phyloP scores from a whole-genome alignment of 2,888 invertebrate genomes.

The Girardia tigrina region DNA sequence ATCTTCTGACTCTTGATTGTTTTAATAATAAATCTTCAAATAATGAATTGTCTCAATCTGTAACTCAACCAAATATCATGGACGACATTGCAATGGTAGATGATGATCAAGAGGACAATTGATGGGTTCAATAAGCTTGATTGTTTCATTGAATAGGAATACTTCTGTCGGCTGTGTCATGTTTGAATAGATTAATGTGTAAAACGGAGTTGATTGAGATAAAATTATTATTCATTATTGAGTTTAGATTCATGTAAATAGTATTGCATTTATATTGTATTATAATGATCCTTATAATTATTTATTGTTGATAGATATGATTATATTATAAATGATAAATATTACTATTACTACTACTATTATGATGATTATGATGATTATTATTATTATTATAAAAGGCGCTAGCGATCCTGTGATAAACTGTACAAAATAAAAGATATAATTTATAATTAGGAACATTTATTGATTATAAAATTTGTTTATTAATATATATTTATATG shows the following conservation, averaged over 20 bases:
- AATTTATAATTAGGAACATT: conserved; percentile 7
- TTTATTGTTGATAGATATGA: not conserved
- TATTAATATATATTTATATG: not conserved
- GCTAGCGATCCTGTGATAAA: conserved; percentile 8
- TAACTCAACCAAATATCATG: not conserved
- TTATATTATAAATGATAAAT: not conserved
- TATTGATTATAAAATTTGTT: not conserved
- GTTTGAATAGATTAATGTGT: not conserved
- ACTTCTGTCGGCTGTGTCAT: not conserved
- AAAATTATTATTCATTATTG: not conserved
- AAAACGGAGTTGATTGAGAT: not conserved
- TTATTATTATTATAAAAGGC: too few species aligned
- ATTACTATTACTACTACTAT: not conserved
- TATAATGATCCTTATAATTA: not conserved
- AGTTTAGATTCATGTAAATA: conserved; percentile 10
- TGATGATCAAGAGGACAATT: not conserved
- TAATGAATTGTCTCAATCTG: not conserved
- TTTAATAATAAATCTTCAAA: not conserved
- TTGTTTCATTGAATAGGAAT: not conserved
- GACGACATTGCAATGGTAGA: conserved; percentile 4
- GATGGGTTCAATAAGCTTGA: too few species aligned
- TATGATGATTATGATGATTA: too few species aligned
- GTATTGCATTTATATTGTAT: not conserved
- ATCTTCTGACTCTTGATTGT: conserved; percentile 17
- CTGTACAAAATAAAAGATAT: conserved; percentile 16